Conservation (phyloP, 2,113 vertebrate species). For the Ellobius talpinus region DNA sequence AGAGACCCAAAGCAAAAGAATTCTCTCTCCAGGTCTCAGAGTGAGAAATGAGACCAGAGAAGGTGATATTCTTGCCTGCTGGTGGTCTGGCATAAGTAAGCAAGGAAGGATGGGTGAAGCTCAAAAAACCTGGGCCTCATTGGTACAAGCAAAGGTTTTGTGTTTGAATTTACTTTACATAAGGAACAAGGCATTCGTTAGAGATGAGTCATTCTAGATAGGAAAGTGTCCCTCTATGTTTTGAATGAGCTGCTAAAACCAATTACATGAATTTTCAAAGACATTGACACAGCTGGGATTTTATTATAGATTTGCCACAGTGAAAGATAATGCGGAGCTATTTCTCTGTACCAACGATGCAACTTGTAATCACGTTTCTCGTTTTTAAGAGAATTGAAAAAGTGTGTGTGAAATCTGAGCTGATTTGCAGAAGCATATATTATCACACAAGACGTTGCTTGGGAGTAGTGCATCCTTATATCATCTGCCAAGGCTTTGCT, state of each 20-base stretch:
- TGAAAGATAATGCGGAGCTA: neutral
- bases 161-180: constrained; percentile 2
- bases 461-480: constrained; percentile 29
- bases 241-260: constrained; percentile 20
- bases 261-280: constrained; percentile 22
- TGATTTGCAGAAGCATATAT: constrained; percentile 55
- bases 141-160: neutral
- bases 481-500: neutral
- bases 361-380: constrained; percentile 28
- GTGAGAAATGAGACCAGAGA: neutral
- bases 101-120: neutral
- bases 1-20: neutral
- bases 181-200: neutral
- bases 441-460: constrained; percentile 2
- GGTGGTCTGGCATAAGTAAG: neutral
- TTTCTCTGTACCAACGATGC: constrained; percentile 5
- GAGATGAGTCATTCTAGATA: neutral
- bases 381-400: constrained; percentile 61
- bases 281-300: constrained; percentile 45
- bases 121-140: neutral
- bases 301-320: constrained; percentile 45
- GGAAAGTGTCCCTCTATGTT: neutral
- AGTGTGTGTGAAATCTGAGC: constrained; percentile 1
- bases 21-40: neutral
- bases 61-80: neutral